Conservation (phyloP, 2,888 invertebrate species). For the Ochropacha duplaris region DNA sequence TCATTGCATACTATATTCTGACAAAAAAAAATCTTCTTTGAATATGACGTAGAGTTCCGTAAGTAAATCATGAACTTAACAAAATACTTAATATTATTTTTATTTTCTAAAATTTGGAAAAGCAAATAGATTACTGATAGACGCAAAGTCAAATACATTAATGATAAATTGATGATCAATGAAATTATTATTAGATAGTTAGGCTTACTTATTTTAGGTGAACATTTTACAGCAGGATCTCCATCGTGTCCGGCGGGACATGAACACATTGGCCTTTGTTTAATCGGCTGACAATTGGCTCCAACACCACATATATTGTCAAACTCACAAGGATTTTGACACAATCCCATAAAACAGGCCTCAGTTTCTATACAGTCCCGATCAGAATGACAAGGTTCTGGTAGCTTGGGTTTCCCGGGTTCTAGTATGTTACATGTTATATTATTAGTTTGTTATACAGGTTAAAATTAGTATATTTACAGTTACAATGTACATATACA, state of each 20-base stretch:
- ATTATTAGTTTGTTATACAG: conserved; percentile 63
- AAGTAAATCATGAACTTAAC: too few relatives aligned
- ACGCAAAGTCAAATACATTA: neutral
- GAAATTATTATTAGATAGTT: neutral
- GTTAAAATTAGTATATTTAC: conserved; percentile 43
- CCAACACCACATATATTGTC: conserved; percentile 88
- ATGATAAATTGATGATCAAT: neutral
- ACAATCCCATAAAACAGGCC: conserved; percentile 91
- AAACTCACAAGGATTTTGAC: conserved; percentile 93
- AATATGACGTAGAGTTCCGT: too few relatives aligned
- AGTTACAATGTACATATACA: conserved; percentile 16
- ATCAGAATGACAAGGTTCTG: conserved; percentile 91
- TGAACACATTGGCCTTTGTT: conserved; percentile 92
- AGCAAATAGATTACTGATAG: too few relatives aligned
- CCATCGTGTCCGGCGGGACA: conserved; percentile 92
- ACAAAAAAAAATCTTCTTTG: too few relatives aligned
- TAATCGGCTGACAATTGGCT: conserved; percentile 90
- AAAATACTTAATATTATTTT: too few relatives aligned
- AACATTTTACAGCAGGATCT: conserved; percentile 91
- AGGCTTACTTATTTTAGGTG: conserved; percentile 90
- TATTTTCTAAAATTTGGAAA: too few relatives aligned
- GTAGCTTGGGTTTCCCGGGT: conserved; percentile 87
- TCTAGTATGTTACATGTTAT: conserved; percentile 83
- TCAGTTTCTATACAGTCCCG: conserved; percentile 92
- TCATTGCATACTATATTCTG: neutral